Evolutionary conservation across 2,888 invertebrate genomes (phyloP), one percentile per base, ranked within the genome.

Genomic region (Argyra leucocephala): DNA sequence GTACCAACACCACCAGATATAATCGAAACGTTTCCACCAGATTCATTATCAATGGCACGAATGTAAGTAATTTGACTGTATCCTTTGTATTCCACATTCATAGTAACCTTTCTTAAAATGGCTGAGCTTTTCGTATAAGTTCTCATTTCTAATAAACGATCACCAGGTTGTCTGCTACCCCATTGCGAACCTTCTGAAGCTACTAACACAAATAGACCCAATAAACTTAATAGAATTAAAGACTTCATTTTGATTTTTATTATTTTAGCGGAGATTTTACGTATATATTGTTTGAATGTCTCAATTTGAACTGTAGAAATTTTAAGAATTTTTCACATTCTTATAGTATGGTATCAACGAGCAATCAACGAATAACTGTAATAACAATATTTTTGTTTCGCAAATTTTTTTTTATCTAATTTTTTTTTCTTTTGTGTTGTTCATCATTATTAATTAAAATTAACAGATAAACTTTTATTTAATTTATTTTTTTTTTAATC

Each of bases 1-100:
- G 64, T 63, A 21, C 76, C 76, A 3, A 78, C 75, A 5, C 81
- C 81, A 57, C 81, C 81, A 0, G 48, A 15, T 2, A 71, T 9
- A 10, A 78, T 64, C 15, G 70, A 74, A 18, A 74, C 75, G 64
- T 71, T 71, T 2, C 80, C 81, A 22, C 80, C 80, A n/a, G 76
- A 76, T 2, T 77, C 59, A 57, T 63, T 48, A 63, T 69, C 69
- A 3, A 64, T 57, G 2, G 57, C 65, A 21, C 65, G 57, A 23
- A 69, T 26, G 26, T 62, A 65, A 1, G 62, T 57, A 3, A 69
- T 67, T 5, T 15, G 9, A n/a, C 1, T 2, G 18, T 2, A 48
- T 48, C 48, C 48, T 12, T 5, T 6, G 18, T 48, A 48, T 12
- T 48, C 48, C 1, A 48, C 48, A 48, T 48, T 15, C 18, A 15